Evolutionary conservation across 2,888 invertebrate genomes (phyloP), one percentile per base, ranked within the genome.

Genomic region (Lithophane leautieri): DNA sequence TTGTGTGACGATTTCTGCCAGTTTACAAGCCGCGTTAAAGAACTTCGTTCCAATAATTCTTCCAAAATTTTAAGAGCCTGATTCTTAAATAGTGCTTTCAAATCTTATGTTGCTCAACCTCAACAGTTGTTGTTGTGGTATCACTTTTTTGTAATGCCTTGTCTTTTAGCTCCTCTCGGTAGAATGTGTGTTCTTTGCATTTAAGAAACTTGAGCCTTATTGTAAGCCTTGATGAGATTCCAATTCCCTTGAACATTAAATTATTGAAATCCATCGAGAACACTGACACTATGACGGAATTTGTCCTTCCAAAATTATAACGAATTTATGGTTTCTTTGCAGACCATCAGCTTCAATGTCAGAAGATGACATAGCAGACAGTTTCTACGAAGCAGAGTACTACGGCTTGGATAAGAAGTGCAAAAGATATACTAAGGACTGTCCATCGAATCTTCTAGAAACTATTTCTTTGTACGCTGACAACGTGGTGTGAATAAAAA

Each of bases 311-410:
- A 22, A 50, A 50, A 50, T 52, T 4, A n/a, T n/a, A 52, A 52
- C 52, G 22, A 25, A 54, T 66, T 34, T 3, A 22, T 9, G 12
- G 1, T 47, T n/a, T 25, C 0, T 83, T 94, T 94, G 40, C 93
- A 97, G 97, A n/a, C 97, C 97, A 58, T 97, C 97, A 71, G 94
- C 97, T 34, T 97, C 97, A 22, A 93, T 94, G 77, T 87, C 91
- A 70, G 96, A 95, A 90, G 97, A 97, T 79, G 94, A 95, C 72
- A 88, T 97, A 78, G 95, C 97, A 28, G 95, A 96, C 74, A 94
- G 92, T 78, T 97, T 96, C 88, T 96, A 97, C 86, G 96, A 97
- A 88, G 97, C 97, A 16, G 97, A 97, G 91, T 94, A 95, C 79
- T 91, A 92, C 76, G 97, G 97, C 28, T 87, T 94, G 68, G 95